These are phyloP conservation scores for Sesia apiformis DNA, from an alignment of 2,888 invertebrate species.

Conservation along the genomic window DNA sequence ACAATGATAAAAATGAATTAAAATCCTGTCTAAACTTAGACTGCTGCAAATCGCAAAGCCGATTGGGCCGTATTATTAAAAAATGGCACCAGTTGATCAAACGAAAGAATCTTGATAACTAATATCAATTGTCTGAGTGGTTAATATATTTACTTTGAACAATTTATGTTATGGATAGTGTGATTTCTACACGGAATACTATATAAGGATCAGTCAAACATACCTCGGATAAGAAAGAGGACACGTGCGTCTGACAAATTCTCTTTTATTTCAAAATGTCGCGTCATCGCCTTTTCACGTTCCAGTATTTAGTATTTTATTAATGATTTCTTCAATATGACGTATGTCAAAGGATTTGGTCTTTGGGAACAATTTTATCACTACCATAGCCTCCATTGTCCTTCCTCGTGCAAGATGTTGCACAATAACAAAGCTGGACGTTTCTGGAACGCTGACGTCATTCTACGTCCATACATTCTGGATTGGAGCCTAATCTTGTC, in stretches of 20 bases:
- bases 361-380: conserved; percentile 60
- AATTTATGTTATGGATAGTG: too few species aligned
- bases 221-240: conserved; percentile 6
- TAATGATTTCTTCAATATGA: conserved; percentile 48
- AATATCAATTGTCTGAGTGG: too few species aligned
- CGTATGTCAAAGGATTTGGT: conserved; percentile 49
- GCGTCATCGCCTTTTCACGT: conserved; percentile 42
- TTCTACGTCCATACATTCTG: conserved; percentile 55
- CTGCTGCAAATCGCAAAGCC: too few species aligned
- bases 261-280: conserved; percentile 27
- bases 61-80: too few species aligned
- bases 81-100: too few species aligned
- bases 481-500: conserved; percentile 49
- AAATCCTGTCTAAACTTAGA: too few species aligned
- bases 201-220: too few species aligned
- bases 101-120: too few species aligned
- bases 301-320: conserved; percentile 54
- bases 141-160: too few species aligned
- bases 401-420: conserved; percentile 54
- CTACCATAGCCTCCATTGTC: conserved; percentile 45
- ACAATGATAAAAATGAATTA: too few species aligned
- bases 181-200: too few species aligned
- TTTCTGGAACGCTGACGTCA: conserved; percentile 51
- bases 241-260: conserved; percentile 39
- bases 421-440: conserved; percentile 57